Evolutionary conservation across 2,888 invertebrate species (phyloP).

Genomic region (Blastobasis adustella): DNA sequence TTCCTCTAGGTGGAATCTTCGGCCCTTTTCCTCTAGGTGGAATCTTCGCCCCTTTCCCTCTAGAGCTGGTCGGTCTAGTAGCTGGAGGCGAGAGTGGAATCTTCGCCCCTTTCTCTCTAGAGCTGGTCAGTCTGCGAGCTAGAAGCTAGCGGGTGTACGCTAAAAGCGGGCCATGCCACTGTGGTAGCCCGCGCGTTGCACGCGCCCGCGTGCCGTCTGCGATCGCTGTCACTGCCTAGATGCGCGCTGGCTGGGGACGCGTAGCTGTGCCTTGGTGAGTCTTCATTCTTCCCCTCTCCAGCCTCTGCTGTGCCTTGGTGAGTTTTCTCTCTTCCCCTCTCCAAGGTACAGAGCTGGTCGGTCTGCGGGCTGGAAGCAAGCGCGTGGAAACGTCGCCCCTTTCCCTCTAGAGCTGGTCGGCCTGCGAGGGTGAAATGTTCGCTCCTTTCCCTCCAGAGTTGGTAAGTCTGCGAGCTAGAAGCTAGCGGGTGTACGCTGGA

Average conservation of each 20-base stretch:
- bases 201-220: conserved; percentile 78
- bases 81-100: too few species aligned
- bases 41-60: too few species aligned
- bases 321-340: too few species aligned
- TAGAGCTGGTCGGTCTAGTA: conserved; percentile 62
- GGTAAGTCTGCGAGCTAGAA: conserved; percentile 80
- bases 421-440: too few species aligned
- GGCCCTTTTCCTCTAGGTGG: too few species aligned
- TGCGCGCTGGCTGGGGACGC: conserved; percentile 83
- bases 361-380: too few species aligned
- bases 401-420: too few species aligned
- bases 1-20: too few species aligned
- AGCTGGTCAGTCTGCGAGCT: conserved; percentile 80
- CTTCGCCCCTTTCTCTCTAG: conserved; percentile 38
- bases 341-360: too few species aligned
- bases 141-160: conserved; percentile 75
- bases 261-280: conserved; percentile 81
- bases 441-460: conserved; percentile 80
- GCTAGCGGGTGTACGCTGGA: conserved; percentile 76
- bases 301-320: conserved; percentile 85
- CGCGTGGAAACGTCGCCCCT: too few species aligned
- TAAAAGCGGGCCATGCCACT: conserved; percentile 82
- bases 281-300: too few species aligned
- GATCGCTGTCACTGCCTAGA: conserved; percentile 85
- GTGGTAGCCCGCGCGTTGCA: conserved; percentile 83